Conservation (phyloP, 2,888 invertebrate genomes). For the Cryptosula pallasiana region DNA sequence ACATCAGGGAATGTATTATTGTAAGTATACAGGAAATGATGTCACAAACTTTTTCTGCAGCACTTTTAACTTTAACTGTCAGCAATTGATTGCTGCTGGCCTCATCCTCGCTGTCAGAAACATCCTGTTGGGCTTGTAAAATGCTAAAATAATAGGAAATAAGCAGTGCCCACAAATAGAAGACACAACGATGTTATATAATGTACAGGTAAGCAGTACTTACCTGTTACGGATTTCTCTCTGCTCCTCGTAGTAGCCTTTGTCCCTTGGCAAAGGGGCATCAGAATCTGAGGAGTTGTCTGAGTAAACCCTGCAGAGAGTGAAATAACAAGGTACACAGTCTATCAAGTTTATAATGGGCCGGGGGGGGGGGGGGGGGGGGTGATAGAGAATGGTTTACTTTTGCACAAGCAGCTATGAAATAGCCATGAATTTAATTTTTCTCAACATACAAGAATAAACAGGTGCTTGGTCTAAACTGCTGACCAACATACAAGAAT, state of each 20-base stretch:
- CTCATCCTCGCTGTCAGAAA: background rate
- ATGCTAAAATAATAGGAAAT: background rate
- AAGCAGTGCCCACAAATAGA: background rate
- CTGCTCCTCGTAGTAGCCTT: conserved; percentile 64
- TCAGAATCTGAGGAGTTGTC: conserved; percentile 31
- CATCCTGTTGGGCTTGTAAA: background rate
- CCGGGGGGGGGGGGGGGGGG: too few relatives aligned
- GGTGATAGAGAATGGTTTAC: too few relatives aligned
- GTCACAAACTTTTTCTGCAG: background rate
- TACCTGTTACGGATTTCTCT: conserved; percentile 64
- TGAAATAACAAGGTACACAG: too few relatives aligned
- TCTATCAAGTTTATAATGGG: too few relatives aligned
- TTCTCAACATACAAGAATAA: too few relatives aligned
- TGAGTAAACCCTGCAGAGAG: conserved; percentile 13
- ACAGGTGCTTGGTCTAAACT: too few relatives aligned
- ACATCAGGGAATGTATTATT: too few relatives aligned
- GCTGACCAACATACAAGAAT: too few relatives aligned
- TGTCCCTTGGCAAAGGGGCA: conserved; percentile 33
- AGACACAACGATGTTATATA: background rate
- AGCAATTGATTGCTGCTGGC: background rate
- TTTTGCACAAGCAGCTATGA: too few relatives aligned
- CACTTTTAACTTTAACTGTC: conserved; percentile 20
- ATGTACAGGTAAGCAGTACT: conserved; percentile 46
- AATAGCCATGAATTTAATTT: too few relatives aligned
- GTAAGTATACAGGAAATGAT: too few relatives aligned